Base-by-base conservation (phyloP, 2,888 invertebrate genomes). In the Limnephilus lunatus region DNA sequence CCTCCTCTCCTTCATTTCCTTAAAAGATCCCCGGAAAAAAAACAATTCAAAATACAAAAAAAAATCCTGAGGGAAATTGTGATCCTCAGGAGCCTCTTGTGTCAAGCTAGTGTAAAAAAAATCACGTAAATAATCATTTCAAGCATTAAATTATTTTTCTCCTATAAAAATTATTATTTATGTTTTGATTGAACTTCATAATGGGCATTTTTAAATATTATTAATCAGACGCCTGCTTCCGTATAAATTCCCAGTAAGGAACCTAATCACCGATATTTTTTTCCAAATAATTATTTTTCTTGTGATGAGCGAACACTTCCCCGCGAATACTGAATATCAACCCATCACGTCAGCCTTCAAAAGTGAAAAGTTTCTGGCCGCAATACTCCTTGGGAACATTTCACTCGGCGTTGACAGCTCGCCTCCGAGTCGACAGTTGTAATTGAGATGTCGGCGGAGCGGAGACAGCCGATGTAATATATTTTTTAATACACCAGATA, bases 401-500 rank as follows among this genome's bases (percentile, higher is more conserved):
- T 90, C 85, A 90, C 39, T 90, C 90, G 12, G 48, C 44, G 91
- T 48, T 91, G 91, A 91, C 91, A 82, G 87, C 48, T 88, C 82
- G 30, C 82, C 82, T 91, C 82, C 91, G 44, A 81, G 44, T 82
- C 44, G 88, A 32, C 81, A 68, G 85, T 68, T 39, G 68, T 91
- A 91, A 88, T 91, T 91, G 88, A 88, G 91, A 88, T 39, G 87
- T 91, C 82, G 35, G 88, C 35, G 82, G 30, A 35, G 86, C 25
- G 35, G 32, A n/a, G 88, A 89, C 88, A 81, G 44, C 30, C 80
- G 39, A 80, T 89, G 32, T 89, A 68, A 68, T 25, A 68, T 68
- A 68, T 68, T 68, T 68, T 68, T 68, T 25, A 68, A 68, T 68
- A 68, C 53, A 7, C 25, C 25, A 25, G 68, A 25, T 68, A 68